These are phyloP conservation scores for Rhingia rostrata DNA, from an alignment of 2,888 invertebrate species.

Conservation along the genomic window DNA sequence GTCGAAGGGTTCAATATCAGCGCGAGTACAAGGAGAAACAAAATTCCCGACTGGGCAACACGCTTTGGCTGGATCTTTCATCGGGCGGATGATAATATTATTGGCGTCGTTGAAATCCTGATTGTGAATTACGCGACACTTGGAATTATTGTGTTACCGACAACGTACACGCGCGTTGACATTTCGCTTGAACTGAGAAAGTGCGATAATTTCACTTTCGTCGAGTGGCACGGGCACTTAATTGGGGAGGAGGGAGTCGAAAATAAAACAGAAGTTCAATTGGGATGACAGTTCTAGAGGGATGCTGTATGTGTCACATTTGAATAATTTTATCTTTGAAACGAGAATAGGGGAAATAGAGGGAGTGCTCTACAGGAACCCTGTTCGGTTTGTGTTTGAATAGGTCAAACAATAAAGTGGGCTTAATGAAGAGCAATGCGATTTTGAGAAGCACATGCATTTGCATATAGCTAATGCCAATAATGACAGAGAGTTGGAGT, in stretches of 20 bases:
- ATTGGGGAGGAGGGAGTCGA: background rate
- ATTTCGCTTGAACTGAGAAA: constrained; percentile 51
- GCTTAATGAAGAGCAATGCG: too few species aligned
- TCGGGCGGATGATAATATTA: background rate
- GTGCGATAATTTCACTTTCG: constrained; percentile 61
- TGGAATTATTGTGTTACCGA: constrained; percentile 37
- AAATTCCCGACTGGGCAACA: constrained; percentile 6
- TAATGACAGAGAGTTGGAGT: too few species aligned
- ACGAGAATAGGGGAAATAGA: too few species aligned
- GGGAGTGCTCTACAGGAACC: too few species aligned
- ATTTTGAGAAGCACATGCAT: too few species aligned
- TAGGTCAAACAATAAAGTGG: too few species aligned
- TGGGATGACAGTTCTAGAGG: too few species aligned
- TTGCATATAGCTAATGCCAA: too few species aligned
- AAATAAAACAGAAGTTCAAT: background rate
- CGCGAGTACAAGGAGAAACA: constrained; percentile 27
- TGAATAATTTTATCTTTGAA: too few species aligned
- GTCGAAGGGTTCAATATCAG: constrained; percentile 57
- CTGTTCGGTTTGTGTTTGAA: too few species aligned
- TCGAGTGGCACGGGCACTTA: constrained; percentile 2
- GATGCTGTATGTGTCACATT: too few species aligned
- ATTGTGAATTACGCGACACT: constrained; percentile 68
- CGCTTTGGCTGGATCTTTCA: background rate
- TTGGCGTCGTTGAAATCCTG: constrained; percentile 26
- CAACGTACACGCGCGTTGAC: constrained; percentile 31